Evolutionary conservation across 2,888 invertebrate genomes (phyloP), one percentile per base, ranked within the genome.

Genomic region (Eudasyphora cyanicolor): DNA sequence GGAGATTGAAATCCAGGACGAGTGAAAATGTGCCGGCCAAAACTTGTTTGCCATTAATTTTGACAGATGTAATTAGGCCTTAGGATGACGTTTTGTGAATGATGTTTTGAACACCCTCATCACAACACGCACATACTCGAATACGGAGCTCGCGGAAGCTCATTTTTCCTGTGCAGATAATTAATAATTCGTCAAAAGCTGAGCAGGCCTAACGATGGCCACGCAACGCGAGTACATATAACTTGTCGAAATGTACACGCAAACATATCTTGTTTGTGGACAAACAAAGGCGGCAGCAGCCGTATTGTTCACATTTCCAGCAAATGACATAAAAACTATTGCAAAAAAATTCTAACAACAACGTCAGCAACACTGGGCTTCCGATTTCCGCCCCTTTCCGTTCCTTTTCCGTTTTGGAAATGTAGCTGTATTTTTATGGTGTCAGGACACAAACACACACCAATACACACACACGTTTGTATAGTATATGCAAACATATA

Each of bases 121-220:
- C n/a, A n/a, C n/a, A n/a, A 38, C 4, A 10, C 38, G 12, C 38
- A 38, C 38, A 38, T 4, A 38, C 32, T 32, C 54, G 24, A 21
- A 54, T 24, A 6, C 21, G 24, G 12, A 38, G 12, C 6, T 38
- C 6, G 38, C 45, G 45, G 8, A n/a, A 5, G 29, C 35, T 24
- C 54, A 27, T 73, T 73, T 79, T 42, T 67, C 70, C 62, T 57
- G 14, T 29, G 24, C 70, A 77, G 14, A 75, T 71, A 77, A 83
- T 80, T 80, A 83, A 83, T 80, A 71, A 79, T 38, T 45, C 21
- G 57, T 29, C 5, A 80, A 80, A 80, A 8, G 35, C 42, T 49
- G 49, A 24, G 35, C 32, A 3, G 32, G 54, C 21, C 19, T 2
- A 71, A 54, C 29, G n/a, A 17, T n/a, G n/a, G n/a, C n/a, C n/a